Evolutionary conservation across 2,888 invertebrate species (phyloP).

Genomic region (Tridacna crocea): DNA sequence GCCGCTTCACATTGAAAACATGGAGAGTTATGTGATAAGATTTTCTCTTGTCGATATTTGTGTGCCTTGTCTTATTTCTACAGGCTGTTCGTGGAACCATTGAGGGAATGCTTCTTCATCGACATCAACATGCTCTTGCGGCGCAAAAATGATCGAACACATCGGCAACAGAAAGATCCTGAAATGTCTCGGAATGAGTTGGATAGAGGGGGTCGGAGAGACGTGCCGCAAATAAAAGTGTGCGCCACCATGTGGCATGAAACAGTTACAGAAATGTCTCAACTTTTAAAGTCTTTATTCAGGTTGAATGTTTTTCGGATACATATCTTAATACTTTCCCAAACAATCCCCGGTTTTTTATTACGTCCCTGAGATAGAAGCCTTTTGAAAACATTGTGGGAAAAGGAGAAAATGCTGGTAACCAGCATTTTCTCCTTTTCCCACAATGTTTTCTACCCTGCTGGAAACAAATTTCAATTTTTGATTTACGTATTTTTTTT

Average conservation of each 20-base stretch:
- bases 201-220: neutral
- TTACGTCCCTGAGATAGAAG: too few species aligned
- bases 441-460: neutral
- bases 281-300: slow-evolving; percentile 93
- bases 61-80: neutral
- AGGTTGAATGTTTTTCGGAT: slow-evolving; percentile 62
- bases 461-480: too few species aligned
- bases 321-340: neutral
- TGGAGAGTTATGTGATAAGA: too few species aligned
- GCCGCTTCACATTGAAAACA: too few species aligned
- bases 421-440: neutral
- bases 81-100: slow-evolving; percentile 65
- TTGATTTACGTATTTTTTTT: too few species aligned
- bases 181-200: neutral
- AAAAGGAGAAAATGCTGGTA: neutral
- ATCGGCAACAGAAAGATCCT: neutral
- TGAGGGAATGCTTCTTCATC: slow-evolving; percentile 93
- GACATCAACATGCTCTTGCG: slow-evolving; percentile 97
- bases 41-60: neutral
- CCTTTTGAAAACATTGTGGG: neutral
- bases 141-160: slow-evolving; percentile 87
- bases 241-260: slow-evolving; percentile 99
- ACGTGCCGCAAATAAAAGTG: slow-evolving; percentile 89
- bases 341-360: too few species aligned
- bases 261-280: slow-evolving; percentile 96